Evolutionary conservation across 2,113 vertebrate genomes (phyloP), one percentile per base, ranked within the genome.

Genomic region (Cryptomyrus ogoouensis): DNA sequence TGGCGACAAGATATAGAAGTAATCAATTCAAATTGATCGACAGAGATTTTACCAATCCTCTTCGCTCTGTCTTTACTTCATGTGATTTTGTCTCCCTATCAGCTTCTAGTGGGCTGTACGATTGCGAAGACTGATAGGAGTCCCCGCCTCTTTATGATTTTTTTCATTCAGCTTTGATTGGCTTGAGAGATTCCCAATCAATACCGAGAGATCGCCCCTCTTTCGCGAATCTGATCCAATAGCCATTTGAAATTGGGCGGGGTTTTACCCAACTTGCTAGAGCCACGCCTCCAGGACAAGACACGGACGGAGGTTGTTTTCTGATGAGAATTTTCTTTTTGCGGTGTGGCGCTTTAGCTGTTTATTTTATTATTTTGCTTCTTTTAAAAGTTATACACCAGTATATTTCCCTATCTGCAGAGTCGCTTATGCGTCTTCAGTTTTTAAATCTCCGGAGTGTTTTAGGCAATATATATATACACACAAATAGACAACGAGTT

Each of bases 291-390:
- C 92, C 89, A 42, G 52, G 52, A 83, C 66, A 92, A 94, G 90
- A 94, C 94, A 92, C 93, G 93, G 94, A 91, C 94, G 93, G 92
- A 94, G 95, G 95, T 96, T 96, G 96, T 96, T 96, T 95, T 96
- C 94, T 94, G 91, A 91, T 89, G 62, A 93, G 93, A 91, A 93
- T 95, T 93, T 93, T 90, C 93, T 92, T 94, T 93, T 94, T 66
- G 87, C 46, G 35, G 66, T 50, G 24, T 90, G 47, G 50, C n/a
- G 84, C 58, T 88, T 88, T 80, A n/a, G 88, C 77, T 39, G 2
- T 21, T 91, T 88, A 88, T 77, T 86, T 90, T 86, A 77, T 50
- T 86, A 84, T 90, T 88, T 91, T 93, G 91, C 90, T 94, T 91
- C 87, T 90, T 91, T 86, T 89, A 47, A 74, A 92, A 90, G 88